A percentile compares a stretch with the other conserved stretches of the same genome.
These are phyloP conservation scores for Hypomecis atomaria DNA, from an alignment of 2,888 invertebrate genomes.

Conservation along the genomic window DNA sequence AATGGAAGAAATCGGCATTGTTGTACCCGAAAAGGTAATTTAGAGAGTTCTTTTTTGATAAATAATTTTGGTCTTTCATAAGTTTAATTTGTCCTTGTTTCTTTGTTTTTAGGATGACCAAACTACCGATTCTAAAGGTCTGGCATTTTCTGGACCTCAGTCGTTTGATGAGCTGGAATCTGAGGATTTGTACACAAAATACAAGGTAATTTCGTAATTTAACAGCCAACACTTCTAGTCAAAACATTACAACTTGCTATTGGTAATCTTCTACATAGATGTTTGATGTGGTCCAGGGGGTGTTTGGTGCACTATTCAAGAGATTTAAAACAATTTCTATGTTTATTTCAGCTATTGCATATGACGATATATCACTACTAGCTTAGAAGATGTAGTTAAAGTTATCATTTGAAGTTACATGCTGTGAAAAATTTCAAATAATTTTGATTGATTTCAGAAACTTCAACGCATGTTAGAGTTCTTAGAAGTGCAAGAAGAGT, in stretches of 20 bases:
- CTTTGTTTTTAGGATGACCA: slow-evolving; percentile 84
- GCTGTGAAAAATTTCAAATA: neutral
- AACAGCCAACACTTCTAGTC: neutral
- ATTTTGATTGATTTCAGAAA: slow-evolving; percentile 86
- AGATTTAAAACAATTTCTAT: no score
- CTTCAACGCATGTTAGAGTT: slow-evolving; percentile 98
- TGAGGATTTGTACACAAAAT: slow-evolving; percentile 98
- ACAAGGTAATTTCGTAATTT: slow-evolving; percentile 87
- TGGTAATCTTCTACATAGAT: neutral
- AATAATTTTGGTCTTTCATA: neutral
- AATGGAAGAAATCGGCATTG: slow-evolving; percentile 94
- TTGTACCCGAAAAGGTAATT: slow-evolving; percentile 91
- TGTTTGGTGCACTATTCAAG: no score
- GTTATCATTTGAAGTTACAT: neutral
- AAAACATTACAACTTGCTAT: neutral
- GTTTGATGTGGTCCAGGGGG: no score
- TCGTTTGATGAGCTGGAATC: slow-evolving; percentile 93
- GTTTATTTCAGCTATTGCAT: no score
- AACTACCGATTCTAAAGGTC: slow-evolving; percentile 86
- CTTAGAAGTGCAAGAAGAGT: slow-evolving; percentile 99
- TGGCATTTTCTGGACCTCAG: slow-evolving; percentile 87
- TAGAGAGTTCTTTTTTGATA: neutral
- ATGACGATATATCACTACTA: neutral
- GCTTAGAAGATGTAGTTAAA: neutral
- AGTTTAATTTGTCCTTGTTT: slow-evolving; percentile 16